Conservation (phyloP, 1,140 invertebrate genomes). For the Hylaeus anthracinus region DNA sequence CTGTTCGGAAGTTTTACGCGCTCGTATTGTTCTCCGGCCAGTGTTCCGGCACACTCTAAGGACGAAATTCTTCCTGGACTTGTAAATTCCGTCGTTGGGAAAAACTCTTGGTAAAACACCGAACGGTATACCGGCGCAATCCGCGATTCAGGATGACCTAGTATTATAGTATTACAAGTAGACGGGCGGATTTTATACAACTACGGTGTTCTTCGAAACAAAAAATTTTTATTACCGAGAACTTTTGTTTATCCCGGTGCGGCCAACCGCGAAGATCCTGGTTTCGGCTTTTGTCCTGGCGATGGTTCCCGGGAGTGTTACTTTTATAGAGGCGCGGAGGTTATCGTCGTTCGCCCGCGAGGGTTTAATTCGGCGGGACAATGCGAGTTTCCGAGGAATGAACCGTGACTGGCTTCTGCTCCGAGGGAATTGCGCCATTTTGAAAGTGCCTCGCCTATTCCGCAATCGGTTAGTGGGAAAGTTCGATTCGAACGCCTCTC, state of each 20-base stretch:
- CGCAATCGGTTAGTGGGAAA: background rate
- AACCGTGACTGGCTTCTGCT: background rate
- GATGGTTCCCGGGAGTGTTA: background rate
- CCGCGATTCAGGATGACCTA: too few relatives aligned
- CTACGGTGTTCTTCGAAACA: too few relatives aligned
- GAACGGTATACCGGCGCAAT: too few relatives aligned
- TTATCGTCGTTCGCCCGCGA: background rate
- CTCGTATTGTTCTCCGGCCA: background rate
- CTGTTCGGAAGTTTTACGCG: constrained; percentile 9
- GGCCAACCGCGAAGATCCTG: background rate
- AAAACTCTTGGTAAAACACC: background rate
- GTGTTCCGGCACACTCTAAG: background rate
- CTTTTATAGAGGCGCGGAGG: background rate
- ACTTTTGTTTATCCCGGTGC: background rate
- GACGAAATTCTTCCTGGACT: background rate
- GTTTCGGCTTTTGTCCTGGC: background rate
- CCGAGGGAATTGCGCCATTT: background rate
- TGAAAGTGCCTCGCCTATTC: background rate
- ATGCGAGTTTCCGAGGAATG: background rate
- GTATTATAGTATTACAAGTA: too few relatives aligned
- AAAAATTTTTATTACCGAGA: too few relatives aligned
- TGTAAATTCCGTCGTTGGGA: background rate
- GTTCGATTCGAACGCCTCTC: constrained; percentile 25
- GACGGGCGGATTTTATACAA: too few relatives aligned
- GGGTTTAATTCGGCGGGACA: background rate